Base-by-base conservation (phyloP, 2,113 vertebrate genomes). In the Calidris pugnax region DNA sequence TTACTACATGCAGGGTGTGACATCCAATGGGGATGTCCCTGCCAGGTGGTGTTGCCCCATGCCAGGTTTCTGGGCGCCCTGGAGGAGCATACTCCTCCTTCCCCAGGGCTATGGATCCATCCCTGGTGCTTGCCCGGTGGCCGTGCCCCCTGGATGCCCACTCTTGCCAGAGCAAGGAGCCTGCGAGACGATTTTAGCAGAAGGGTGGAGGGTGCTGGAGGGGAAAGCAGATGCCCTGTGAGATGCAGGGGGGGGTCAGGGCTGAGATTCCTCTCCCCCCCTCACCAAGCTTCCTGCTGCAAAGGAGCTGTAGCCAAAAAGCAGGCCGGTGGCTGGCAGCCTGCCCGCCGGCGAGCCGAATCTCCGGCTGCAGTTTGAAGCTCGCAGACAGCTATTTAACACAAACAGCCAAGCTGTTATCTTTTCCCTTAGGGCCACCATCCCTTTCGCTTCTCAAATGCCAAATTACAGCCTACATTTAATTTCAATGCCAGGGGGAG, bases 401-500 rank as follows among this genome's bases (percentile, higher is more conserved):
- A 95, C 97, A 97, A 95, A 95, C 96, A 96, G 96, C 94, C 96
- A 96, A 97, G 97, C 97, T 97, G 97, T 97, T 98, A 97, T 96
- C 97, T 97, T 95, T 92, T 97, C 97, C 97, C 97, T 97, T 96
- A 97, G 97, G 97, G 97, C 97, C 93, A 96, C 97, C 97, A 96
- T 97, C 97, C 94, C 97, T 96, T 97, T 98, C 84, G 81, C 92
- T 97, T 97, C 96, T 97, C 96, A 97, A 97, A 98, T 95, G 96
- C 97, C 97, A 96, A 97, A 97, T 97, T 97, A 97, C 90, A 98
- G 97, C 95, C 96, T 95, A 97, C 97, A 94, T 98, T 98, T 97
- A 96, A 98, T 98, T 98, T 95, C 96, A 89, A 47, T 96, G 96
- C 97, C 96, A 92, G 3, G 39, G 96, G 96, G 96, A 97, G 95